Evolutionary conservation across 2,113 vertebrate species (phyloP).

Genomic region (Corythaixoides concolor): DNA sequence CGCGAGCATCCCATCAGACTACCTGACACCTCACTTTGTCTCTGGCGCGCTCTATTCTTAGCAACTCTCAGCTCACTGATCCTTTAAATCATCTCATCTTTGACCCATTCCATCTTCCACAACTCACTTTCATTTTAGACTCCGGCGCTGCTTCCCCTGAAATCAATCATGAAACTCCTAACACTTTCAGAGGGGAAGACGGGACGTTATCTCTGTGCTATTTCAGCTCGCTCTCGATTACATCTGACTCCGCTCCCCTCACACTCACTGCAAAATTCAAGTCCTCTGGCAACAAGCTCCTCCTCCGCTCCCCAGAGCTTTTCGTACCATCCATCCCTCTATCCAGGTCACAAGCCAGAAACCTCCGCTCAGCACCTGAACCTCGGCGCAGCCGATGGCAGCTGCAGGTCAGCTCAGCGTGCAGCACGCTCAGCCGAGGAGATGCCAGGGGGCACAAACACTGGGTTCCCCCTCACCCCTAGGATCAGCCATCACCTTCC

Average conservation of each 20-base stretch:
- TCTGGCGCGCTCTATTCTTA: not conserved
- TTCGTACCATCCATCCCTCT: not conserved
- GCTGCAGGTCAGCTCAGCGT: fast-evolving
- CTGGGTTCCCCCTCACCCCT: fast-evolving
- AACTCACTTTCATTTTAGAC: not conserved
- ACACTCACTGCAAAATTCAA: not conserved
- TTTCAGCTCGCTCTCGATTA: not conserved
- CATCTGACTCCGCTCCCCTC: not conserved
- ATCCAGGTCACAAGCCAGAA: not conserved
- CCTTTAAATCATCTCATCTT: not conserved
- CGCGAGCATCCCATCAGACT: not conserved
- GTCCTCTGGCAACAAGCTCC: not conserved
- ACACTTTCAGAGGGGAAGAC: not conserved
- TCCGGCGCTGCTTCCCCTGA: not conserved
- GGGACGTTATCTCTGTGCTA: not conserved
- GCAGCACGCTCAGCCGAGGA: not conserved
- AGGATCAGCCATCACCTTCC: not conserved
- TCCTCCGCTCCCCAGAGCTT: not conserved
- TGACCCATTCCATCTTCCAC: not conserved
- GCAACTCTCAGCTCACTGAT: not conserved
- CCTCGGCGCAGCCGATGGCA: not conserved
- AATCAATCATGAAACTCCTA: not conserved
- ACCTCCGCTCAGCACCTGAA: not conserved
- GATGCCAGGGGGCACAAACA: fast-evolving
- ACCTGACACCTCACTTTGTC: not conserved